Evolutionary conservation across 2,113 vertebrate genomes (phyloP), one percentile per base, ranked within the genome.

Genomic region (Tyto alba): DNA sequence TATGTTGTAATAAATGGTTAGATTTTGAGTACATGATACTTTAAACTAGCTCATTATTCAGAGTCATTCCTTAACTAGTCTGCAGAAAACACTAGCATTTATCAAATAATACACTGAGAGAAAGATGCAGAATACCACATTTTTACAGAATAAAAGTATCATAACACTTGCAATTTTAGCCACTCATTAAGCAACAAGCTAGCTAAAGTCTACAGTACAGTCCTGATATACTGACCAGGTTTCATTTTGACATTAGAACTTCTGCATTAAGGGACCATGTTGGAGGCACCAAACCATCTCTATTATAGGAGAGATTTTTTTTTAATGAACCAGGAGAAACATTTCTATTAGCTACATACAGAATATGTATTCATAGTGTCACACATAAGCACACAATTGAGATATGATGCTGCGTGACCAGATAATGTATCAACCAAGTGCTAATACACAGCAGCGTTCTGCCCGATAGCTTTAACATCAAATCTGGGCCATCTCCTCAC

Each of bases 401-500:
- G 71, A 85, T 32, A n/a, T n/a, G n/a, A n/a, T n/a, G n/a, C n/a
- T n/a, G n/a, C n/a, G n/a, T n/a, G n/a, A n/a, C n/a, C n/a, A n/a
- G n/a, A n/a, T n/a, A n/a, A n/a, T n/a, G n/a, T n/a, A n/a, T 0
- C 47, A 48, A 47, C 29, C 15, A 50, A 84, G 73, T 29, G 73
- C 64, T 63, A 50, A 32, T 17, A 66, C 32, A 45, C 13, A 87
- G 52, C 63, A 76, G 34, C 27, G 1, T 48, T 83, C 57, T 27
- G 74, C 78, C 88, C 6, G 17, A 22, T 9, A 79, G 85, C 82
- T 73, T 79, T 56, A 64, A 29, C 69, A 41, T 5, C 11, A n/a
- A 66, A 95, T 76, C 82, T 90, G 82, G 92, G 90, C 72, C 72
- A 74, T 38, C n/a, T 56, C 3, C 17, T 66, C 66, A 63, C 88